Evolutionary conservation across 1,140 invertebrate species (phyloP).

Genomic region (Plodia interpunctella): DNA sequence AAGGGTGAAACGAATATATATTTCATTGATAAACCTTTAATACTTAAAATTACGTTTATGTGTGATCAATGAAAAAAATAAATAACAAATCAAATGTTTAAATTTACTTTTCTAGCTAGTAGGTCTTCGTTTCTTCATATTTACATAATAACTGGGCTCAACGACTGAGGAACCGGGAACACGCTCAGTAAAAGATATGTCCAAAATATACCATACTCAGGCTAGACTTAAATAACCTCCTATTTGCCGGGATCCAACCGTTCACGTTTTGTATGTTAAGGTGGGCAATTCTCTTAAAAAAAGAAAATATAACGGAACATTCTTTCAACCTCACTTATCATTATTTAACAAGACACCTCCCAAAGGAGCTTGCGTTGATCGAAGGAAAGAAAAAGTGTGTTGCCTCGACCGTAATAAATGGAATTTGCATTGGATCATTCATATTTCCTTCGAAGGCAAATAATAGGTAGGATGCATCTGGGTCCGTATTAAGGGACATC

Average conservation of each 20-base stretch:
- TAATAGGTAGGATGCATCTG: constrained; percentile 70
- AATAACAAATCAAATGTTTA: no score
- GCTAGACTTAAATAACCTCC: no score
- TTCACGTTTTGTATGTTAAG: background rate
- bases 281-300: background rate
- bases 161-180: no score
- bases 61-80: no score
- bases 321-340: constrained; percentile 34
- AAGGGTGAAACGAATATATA: no score
- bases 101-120: no score
- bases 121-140: no score
- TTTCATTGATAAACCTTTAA: no score
- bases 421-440: constrained; percentile 66
- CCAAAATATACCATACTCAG: no score
- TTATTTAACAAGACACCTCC: constrained; percentile 56
- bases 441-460: constrained; percentile 61
- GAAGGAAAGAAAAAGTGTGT: constrained; percentile 36
- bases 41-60: no score
- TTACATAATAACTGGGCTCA: no score
- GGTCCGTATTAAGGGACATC: constrained; percentile 68
- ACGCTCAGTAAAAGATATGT: no score
- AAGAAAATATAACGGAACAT: background rate
- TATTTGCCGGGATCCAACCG: background rate
- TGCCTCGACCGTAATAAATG: constrained; percentile 37
- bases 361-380: constrained; percentile 42